Evolutionary conservation across 1,140 invertebrate species (phyloP).

Genomic region (Archivesica marissinica): DNA sequence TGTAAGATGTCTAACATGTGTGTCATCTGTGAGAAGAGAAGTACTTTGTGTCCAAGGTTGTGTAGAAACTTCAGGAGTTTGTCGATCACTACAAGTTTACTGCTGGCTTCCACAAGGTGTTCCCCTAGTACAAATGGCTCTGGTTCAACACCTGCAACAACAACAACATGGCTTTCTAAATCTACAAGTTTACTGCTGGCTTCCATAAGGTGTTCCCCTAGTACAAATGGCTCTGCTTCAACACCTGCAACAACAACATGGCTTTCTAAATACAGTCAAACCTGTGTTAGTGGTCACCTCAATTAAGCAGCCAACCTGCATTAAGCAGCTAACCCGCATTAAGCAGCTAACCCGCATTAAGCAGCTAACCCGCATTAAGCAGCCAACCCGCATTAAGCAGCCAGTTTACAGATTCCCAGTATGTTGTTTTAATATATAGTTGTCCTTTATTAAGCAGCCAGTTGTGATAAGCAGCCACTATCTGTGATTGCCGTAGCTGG

Average conservation of each 20-base stretch:
- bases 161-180: constrained; percentile 88
- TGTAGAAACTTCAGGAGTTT: constrained; percentile 92
- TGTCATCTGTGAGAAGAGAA: constrained; percentile 99
- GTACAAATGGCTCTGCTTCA: constrained; percentile 83
- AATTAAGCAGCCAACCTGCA: too few species aligned
- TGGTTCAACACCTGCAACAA: constrained; percentile 80
- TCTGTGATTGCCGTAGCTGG: too few species aligned
- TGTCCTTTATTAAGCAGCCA: too few species aligned
- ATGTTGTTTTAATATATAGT: too few species aligned
- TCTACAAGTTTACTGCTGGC: constrained; percentile 93
- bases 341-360: too few species aligned
- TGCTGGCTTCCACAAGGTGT: constrained; percentile 85
- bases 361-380: too few species aligned
- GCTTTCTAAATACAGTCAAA: too few species aligned
- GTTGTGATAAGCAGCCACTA: too few species aligned
- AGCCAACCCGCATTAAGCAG: too few species aligned
- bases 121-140: constrained; percentile 84
- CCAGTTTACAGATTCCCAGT: too few species aligned
- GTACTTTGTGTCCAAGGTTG: constrained; percentile 94
- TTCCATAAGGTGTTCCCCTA: constrained; percentile 84
- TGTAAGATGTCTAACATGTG: constrained; percentile 98
- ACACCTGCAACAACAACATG: constrained; percentile 79
- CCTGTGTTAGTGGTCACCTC: too few species aligned
- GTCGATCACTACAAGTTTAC: constrained; percentile 96
- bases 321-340: too few species aligned